A percentile compares a stretch with the other conserved stretches of the same genome.
Evolutionary conservation across 2,113 vertebrate species (phyloP).

Genomic region (Axis porcinus): DNA sequence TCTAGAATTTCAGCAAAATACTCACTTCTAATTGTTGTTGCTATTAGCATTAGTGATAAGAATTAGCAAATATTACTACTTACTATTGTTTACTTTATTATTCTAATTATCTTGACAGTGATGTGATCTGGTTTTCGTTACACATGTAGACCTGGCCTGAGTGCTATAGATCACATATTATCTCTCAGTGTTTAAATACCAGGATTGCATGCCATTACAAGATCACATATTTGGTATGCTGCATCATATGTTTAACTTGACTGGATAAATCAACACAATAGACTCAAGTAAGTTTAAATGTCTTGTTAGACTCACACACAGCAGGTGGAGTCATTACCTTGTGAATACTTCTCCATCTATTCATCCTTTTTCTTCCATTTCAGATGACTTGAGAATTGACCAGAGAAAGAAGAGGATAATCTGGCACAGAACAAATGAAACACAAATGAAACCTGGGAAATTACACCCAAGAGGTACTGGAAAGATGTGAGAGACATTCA

Average conservation of each 20-base stretch:
- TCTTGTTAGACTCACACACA: neutral
- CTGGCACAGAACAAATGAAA: neutral
- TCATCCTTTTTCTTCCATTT: neutral
- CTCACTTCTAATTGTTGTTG: neutral
- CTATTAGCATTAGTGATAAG: neutral
- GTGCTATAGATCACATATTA: neutral
- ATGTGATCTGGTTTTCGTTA: neutral
- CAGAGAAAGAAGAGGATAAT: neutral
- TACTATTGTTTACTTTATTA: neutral
- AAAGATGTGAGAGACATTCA: neutral
- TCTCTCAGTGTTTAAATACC: neutral
- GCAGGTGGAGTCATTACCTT: neutral
- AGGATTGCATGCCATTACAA: neutral
- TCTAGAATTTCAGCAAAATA: neutral
- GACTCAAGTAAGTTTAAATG: neutral
- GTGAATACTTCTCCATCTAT: neutral
- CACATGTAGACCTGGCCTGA: neutral
- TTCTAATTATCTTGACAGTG: neutral
- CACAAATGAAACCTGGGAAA: neutral
- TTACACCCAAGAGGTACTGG: neutral
- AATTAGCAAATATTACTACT: neutral
- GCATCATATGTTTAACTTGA: neutral
- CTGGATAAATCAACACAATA: neutral
- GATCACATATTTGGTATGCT: neutral
- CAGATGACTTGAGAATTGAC: neutral